A percentile compares a stretch with the other conserved stretches of the same genome.
Evolutionary conservation across 2,113 vertebrate genomes (phyloP).

Genomic region (Xiphophorus couchianus): DNA sequence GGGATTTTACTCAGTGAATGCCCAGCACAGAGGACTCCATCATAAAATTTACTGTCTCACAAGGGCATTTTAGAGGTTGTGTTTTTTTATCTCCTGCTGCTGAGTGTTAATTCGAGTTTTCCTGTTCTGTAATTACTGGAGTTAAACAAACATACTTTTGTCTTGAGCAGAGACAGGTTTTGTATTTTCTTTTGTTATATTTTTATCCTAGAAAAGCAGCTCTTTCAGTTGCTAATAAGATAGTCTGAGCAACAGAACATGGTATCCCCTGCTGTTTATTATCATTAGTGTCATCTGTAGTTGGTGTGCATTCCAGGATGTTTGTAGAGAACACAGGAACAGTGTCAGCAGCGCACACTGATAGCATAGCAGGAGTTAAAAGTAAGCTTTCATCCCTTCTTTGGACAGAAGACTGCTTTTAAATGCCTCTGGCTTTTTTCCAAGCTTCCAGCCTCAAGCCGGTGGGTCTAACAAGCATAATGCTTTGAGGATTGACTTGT

Average conservation of each 20-base stretch:
- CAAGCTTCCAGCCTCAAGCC: constrained; percentile 66
- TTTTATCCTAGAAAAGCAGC: constrained; percentile 9
- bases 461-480: constrained; percentile 75
- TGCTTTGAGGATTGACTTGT: constrained; percentile 77
- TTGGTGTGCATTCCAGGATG: constrained; percentile 60
- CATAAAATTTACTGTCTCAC: constrained; percentile 69
- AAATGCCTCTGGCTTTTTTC: constrained; percentile 72
- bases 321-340: constrained; percentile 55
- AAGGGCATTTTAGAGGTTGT: constrained; percentile 66
- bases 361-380: constrained; percentile 70
- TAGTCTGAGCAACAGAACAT: constrained; percentile 17
- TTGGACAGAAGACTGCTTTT: constrained; percentile 71
- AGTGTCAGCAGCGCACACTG: constrained; percentile 54
- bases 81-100: constrained; percentile 44
- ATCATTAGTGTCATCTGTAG: constrained; percentile 59
- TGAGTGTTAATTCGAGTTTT: constrained; percentile 34
- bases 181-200: background rate
- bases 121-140: constrained; percentile 22
- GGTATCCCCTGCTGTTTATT: constrained; percentile 61
- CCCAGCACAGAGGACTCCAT: constrained; percentile 64
- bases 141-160: constrained; percentile 20
- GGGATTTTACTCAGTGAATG: constrained; percentile 73
- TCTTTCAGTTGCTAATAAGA: constrained; percentile 35
- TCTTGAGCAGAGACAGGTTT: background rate
- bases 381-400: constrained; percentile 72